Base-by-base conservation (phyloP, 2,797 vertebrate genomes). In the Pipistrellus pipistrellus region DNA sequence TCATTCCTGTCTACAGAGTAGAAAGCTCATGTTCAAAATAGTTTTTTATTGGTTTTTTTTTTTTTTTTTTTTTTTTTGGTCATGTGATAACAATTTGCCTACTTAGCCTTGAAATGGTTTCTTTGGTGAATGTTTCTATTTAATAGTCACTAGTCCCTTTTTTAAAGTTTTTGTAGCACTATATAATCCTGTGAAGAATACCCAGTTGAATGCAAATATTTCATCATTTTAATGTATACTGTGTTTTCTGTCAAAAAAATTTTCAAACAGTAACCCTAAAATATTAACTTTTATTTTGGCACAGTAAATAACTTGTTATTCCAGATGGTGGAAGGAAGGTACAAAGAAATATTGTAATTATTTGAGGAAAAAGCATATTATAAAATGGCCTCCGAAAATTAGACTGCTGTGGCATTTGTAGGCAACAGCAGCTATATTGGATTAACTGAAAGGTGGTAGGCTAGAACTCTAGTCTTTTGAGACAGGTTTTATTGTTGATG, bases 261-360 rank as follows among this genome's bases (percentile, higher is more conserved):
- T 68, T 57, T 91, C 81, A 90, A 90, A 48, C 82, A 83, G 32
- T 78, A 92, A 81, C 25, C 41, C 68, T 77, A 81, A 84, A 95
- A 90, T 44, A 44, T 44, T 44, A 44, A 44, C 44, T 44, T 44
- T 62, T 82, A 91, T 59, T 95, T 85, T 95, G 71, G 73, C 96
- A 53, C n/a, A 80, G 62, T 53, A 89, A 85, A 59, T 94, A 80
- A 90, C 23, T 53, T 90, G 91, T 96, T 88, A 72, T 93, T 97
- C 57, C 68, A 89, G 41, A 88, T 86, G 51, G 89, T 96, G 76
- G 82, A 95, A 97, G 90, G 94, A 96, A 95, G 80, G 38, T 91
- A 55, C 48, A 91, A 91, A 80, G 82, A 93, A 81, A 94, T 25
- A 66, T 48, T 72, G 35, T 90, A 90, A 59, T 84, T 86, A 88